Conservation (phyloP, 1,140 invertebrate species). For the Pseudomyrmex sp. region DNA sequence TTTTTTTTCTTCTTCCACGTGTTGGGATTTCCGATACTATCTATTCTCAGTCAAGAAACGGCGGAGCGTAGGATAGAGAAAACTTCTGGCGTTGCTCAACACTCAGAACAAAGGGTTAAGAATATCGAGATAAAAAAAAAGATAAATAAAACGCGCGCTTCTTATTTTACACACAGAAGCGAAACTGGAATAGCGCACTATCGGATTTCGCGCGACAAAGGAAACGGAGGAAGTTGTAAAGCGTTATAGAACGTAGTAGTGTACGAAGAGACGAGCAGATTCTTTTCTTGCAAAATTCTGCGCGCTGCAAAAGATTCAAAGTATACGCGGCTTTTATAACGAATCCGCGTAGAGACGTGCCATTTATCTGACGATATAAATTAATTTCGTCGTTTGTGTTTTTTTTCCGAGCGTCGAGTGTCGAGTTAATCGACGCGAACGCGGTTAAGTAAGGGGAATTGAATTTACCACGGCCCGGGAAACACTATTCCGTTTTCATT, state of each 20-base stretch:
- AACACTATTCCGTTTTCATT: constrained; percentile 24
- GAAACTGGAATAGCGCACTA: constrained; percentile 35
- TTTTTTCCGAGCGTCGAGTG: constrained; percentile 7
- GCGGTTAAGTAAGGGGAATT: constrained; percentile 32
- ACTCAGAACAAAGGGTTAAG: constrained; percentile 36
- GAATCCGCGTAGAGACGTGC: constrained; percentile 8
- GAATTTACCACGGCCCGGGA: constrained; percentile 21
- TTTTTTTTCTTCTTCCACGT: no score
- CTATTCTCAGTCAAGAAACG: background rate
- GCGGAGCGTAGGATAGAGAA: background rate
- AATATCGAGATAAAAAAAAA: constrained; percentile 46
- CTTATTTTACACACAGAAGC: constrained; percentile 24
- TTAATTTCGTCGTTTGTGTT: constrained; percentile 30
- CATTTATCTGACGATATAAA: constrained; percentile 22
- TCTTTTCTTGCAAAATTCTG: constrained; percentile 43
- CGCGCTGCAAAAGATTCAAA: constrained; percentile 23
- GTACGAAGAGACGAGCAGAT: constrained; percentile 34
- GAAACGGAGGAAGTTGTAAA: constrained; percentile 13
- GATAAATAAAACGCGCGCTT: constrained; percentile 29
- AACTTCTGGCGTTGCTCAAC: constrained; percentile 11
- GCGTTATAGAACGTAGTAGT: constrained; percentile 10
- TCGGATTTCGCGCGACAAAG: constrained; percentile 49
- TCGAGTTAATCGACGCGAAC: constrained; percentile 30
- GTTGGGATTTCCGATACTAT: constrained; percentile 21
- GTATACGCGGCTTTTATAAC: background rate